Conservation (phyloP, 2,888 invertebrate species). For the Nomada lathburiana region DNA sequence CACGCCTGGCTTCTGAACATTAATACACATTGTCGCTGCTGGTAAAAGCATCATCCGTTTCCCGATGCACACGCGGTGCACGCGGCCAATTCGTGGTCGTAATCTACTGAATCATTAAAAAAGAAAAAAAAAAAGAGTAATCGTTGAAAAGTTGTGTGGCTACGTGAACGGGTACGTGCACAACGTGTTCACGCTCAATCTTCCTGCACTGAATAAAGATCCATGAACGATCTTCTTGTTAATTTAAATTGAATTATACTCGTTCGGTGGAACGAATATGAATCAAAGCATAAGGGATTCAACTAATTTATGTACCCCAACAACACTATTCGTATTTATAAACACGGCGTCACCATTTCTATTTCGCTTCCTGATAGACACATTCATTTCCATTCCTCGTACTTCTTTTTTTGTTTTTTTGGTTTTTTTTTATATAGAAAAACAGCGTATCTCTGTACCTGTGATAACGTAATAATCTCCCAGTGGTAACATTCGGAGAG, state of each 20-base stretch:
- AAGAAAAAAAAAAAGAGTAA: slow-evolving; percentile 17
- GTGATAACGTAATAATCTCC: slow-evolving; percentile 55
- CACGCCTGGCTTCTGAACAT: slow-evolving; percentile 75
- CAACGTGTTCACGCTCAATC: slow-evolving; percentile 45
- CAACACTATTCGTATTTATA: slow-evolving; percentile 66
- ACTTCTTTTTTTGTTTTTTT: slow-evolving; percentile 14
- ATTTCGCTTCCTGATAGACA: slow-evolving; percentile 42
- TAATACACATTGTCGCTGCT: slow-evolving; percentile 83
- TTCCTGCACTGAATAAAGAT: slow-evolving; percentile 63
- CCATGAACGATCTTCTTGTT: slow-evolving; percentile 41
- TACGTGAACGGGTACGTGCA: slow-evolving; percentile 42
- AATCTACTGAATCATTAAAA: slow-evolving; percentile 27
- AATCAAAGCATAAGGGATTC: slow-evolving; percentile 51
- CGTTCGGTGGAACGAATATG: slow-evolving; percentile 48
- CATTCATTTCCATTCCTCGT: slow-evolving; percentile 28
- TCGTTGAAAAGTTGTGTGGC: slow-evolving; percentile 12
- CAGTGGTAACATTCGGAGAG: slow-evolving; percentile 20
- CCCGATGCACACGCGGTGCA: slow-evolving; percentile 43
- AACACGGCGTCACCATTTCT: slow-evolving; percentile 59
- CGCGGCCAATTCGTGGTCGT: slow-evolving; percentile 24
- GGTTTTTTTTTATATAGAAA: slow-evolving; percentile 41
- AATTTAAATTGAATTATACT: slow-evolving; percentile 53
- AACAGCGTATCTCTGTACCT: slow-evolving; percentile 60
- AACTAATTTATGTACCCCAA: slow-evolving; percentile 64
- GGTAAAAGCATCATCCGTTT: slow-evolving; percentile 77